A percentile compares a stretch with the other conserved stretches of the same genome.
Evolutionary conservation across 2,888 invertebrate genomes (phyloP).

Genomic region (Neuroscelio doddi): DNA sequence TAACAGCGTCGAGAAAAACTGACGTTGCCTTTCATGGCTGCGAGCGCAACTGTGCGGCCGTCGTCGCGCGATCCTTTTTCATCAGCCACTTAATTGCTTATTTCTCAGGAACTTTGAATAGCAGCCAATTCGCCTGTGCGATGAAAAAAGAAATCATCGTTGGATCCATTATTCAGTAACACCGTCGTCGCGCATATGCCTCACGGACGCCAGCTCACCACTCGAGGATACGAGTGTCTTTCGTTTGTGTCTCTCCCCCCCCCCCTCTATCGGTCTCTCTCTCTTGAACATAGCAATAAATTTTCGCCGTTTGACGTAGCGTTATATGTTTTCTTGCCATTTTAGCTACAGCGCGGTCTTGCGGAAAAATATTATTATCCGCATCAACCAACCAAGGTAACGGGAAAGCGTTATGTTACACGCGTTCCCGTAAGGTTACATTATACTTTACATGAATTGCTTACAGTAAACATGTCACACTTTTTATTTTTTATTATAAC

Average conservation of each 20-base stretch:
- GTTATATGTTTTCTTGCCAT: slow-evolving; percentile 62
- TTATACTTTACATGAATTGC: slow-evolving; percentile 18
- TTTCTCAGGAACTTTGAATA: slow-evolving; percentile 60
- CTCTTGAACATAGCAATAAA: slow-evolving; percentile 51
- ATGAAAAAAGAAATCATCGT: slow-evolving; percentile 33
- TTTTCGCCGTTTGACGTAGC: slow-evolving; percentile 61
- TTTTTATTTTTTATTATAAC: too few relatives aligned
- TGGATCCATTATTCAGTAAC: slow-evolving; percentile 49
- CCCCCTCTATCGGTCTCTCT: slow-evolving; percentile 33
- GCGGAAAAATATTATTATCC: slow-evolving; percentile 50
- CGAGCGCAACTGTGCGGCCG: slow-evolving; percentile 14
- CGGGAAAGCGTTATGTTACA: slow-evolving; percentile 41
- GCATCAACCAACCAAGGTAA: slow-evolving; percentile 43
- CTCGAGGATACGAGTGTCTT: slow-evolving; percentile 8
- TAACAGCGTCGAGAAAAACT: slow-evolving; percentile 58
- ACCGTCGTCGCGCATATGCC: slow-evolving; percentile 29
- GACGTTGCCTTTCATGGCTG: slow-evolving; percentile 62
- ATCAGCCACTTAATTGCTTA: slow-evolving; percentile 60
- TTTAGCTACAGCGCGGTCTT: slow-evolving; percentile 46
- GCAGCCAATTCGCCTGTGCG: slow-evolving; percentile 38
- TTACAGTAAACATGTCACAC: too few relatives aligned
- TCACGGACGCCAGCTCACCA: slow-evolving; percentile 25
- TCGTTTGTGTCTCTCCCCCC: slow-evolving; percentile 32
- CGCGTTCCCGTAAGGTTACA: slow-evolving; percentile 27
- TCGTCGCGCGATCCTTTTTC: slow-evolving; percentile 54